Evolutionary conservation across 2,113 vertebrate species (phyloP), one percentile per base, ranked within the genome.

Genomic region (Glareola pratincola): DNA sequence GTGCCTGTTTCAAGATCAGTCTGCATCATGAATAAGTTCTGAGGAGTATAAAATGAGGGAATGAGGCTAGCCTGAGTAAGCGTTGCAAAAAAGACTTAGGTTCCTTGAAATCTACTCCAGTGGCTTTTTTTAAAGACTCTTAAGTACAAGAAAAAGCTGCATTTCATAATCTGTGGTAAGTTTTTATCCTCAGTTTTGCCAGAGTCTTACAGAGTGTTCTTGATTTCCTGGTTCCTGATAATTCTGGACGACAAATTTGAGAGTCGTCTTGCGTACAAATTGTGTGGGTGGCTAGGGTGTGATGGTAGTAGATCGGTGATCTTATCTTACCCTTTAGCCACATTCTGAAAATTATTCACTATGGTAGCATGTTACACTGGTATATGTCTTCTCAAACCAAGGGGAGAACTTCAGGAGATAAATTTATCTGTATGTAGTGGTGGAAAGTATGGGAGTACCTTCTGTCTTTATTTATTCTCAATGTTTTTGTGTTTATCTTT

Each of bases 371-470:
- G 2, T 56, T 62, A 5, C 63, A 23, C 4, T 76, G 13, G 12
- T 39, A 5, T 23, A 13, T 27, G 6, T 37, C 13, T 85, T 64
- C 51, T 64, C 27, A 56, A 62, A 56, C 9, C 12, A 73, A 21
- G 57, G 45, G 24, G 26, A 72, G 48, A 39, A n/a, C 21, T 39
- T 57, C 9, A 80, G 4, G 14, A 67, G n/a, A 8, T 67, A 26
- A 37, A 39, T 91, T 41, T 41, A 9, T 77, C 15, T 53, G 5
- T 54, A 37, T 0, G 0, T 90, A 24, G 14, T 41, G n/a, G 18
- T 5, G 23, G 10, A 41, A 59, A 22, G 14, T 69, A 11, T 3
- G 1, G 5, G 4, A 3, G 1, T 47, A n/a, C 24, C 8, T 64
- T 80, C 27, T 86, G 11, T 53, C 29, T 78, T 73, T 59, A 56